Evolutionary conservation across 2,888 invertebrate genomes (phyloP).

Genomic region (Hypselothyrea guttata): DNA sequence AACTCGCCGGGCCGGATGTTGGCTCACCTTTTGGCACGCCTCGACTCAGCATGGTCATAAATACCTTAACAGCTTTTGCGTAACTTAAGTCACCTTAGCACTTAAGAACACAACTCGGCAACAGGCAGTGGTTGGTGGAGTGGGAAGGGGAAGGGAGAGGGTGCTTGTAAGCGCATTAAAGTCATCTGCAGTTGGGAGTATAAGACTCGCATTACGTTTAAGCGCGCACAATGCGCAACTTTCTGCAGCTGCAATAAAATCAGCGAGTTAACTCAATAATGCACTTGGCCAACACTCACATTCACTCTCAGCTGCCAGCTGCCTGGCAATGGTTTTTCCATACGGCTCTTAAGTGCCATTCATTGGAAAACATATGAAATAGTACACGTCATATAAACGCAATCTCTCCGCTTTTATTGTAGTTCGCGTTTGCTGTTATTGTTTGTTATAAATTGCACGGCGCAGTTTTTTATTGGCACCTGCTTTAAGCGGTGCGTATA

Average conservation of each 20-base stretch:
- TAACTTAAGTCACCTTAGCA: conserved; percentile 70
- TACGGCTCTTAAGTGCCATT: conserved; percentile 46
- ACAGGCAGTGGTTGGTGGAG: conserved; percentile 8
- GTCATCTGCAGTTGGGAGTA: conserved; percentile 51
- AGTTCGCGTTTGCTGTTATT: conserved; percentile 23
- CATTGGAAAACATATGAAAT: conserved; percentile 42
- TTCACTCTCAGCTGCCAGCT: conserved; percentile 18
- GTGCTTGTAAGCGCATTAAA: conserved; percentile 66
- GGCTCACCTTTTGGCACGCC: conserved; percentile 37
- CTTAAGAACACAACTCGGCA: conserved; percentile 41
- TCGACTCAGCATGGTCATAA: conserved; percentile 54
- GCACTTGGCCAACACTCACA: conserved; percentile 55
- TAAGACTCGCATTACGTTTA: conserved; percentile 60
- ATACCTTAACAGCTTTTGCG: conserved; percentile 73
- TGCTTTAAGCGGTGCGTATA: conserved; percentile 24
- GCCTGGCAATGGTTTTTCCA: conserved; percentile 23
- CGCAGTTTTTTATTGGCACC: conserved; percentile 26
- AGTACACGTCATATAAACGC: conserved; percentile 42
- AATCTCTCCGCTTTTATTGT: conserved; percentile 30
- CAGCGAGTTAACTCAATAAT: conserved; percentile 68
- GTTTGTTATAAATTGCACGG: conserved; percentile 31
- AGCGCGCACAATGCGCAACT: conserved; percentile 58
- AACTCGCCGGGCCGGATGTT: conserved; percentile 31
- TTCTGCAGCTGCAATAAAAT: conserved; percentile 57
- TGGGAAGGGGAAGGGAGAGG: not conserved